Percentiles rank a stretch among this genome's conserved stretches.
Conservation (phyloP, 1,140 invertebrate species). For the Drosophila sp. region DNA sequence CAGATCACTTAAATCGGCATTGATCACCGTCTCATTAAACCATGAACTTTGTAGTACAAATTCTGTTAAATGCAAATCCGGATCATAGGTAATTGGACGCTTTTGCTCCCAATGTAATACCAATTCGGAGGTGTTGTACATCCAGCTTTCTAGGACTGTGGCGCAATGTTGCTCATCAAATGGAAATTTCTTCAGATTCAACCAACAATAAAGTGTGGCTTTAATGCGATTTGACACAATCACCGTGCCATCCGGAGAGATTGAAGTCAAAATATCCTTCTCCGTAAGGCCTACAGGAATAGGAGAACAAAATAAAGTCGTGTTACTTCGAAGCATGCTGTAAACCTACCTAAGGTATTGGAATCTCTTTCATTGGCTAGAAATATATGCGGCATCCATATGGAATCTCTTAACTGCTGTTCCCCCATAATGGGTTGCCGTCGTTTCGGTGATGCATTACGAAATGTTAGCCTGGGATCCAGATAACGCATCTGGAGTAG, state of each 20-base stretch:
- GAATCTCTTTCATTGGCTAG: conserved; percentile 92
- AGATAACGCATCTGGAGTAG: conserved; percentile 90
- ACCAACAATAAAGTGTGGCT: conserved; percentile 91
- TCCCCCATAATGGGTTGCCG: conserved; percentile 88
- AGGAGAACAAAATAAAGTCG: background rate
- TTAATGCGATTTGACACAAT: conserved; percentile 90
- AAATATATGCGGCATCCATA: conserved; percentile 93
- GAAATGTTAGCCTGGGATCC: conserved; percentile 87
- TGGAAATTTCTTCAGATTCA: conserved; percentile 92
- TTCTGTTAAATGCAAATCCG: conserved; percentile 92
- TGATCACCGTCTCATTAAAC: conserved; percentile 88
- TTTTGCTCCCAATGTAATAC: conserved; percentile 89
- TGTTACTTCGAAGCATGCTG: too few species aligned
- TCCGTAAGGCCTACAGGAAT: conserved; percentile 86
- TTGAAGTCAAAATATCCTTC: conserved; percentile 91
- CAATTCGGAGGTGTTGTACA: conserved; percentile 90
- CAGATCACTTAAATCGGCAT: conserved; percentile 87
- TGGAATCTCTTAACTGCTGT: conserved; percentile 86
- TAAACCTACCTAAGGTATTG: conserved; percentile 74
- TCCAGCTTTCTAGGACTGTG: conserved; percentile 92
- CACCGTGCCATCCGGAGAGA: conserved; percentile 90
- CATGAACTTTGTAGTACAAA: conserved; percentile 89
- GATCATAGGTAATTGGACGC: conserved; percentile 89
- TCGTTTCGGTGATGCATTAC: conserved; percentile 86
- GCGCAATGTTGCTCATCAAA: conserved; percentile 92